These are phyloP conservation scores for Xerus rutilus DNA, from an alignment of 2,797 vertebrate species.

Conservation along the genomic window DNA sequence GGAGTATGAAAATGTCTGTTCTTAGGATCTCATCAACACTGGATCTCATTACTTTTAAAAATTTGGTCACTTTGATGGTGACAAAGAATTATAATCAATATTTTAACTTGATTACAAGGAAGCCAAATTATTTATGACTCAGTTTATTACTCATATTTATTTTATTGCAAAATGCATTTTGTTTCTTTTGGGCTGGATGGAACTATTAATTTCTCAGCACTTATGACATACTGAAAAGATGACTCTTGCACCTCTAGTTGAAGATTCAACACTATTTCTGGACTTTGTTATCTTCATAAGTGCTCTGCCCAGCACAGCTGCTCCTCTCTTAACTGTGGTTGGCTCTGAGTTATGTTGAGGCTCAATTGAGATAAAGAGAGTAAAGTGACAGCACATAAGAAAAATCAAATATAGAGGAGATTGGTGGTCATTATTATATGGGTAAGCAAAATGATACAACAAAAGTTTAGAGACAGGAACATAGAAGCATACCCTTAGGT, in stretches of 20 bases:
- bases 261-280: background rate
- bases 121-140: background rate
- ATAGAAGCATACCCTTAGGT: background rate
- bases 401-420: background rate
- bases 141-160: constrained; percentile 3
- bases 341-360: background rate
- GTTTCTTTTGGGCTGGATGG: background rate
- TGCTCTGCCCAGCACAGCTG: background rate
- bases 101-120: background rate
- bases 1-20: background rate
- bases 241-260: background rate
- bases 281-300: background rate
- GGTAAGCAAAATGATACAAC: background rate
- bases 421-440: background rate
- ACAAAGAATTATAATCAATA: constrained; percentile 34
- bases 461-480: background rate
- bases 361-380: background rate
- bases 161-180: background rate
- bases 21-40: background rate
- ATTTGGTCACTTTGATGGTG: background rate
- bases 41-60: background rate
- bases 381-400: background rate
- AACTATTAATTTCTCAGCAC: constrained; percentile 14
- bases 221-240: background rate
- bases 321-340: background rate